Evolutionary conservation across 2,888 invertebrate genomes (phyloP).

Genomic region (Drosophila emarginata): DNA sequence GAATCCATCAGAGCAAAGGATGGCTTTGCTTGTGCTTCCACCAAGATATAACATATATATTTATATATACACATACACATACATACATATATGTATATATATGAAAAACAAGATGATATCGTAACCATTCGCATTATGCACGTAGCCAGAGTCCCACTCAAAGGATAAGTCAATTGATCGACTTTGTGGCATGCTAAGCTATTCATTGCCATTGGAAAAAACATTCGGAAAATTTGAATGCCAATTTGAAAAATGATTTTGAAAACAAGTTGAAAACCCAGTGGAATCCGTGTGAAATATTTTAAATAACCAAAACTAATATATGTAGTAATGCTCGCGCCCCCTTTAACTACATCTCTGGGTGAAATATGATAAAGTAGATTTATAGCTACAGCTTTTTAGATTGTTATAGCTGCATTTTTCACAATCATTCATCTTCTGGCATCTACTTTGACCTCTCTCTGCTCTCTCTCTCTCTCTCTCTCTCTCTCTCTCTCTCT

Average conservation of each 20-base stretch:
- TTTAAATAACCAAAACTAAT: no score
- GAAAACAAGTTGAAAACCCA: no score
- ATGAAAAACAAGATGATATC: constrained; percentile 45
- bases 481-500: neutral
- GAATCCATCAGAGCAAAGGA: constrained; percentile 12
- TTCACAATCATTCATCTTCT: constrained; percentile 4
- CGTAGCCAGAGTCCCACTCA: neutral
- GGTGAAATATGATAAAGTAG: neutral
- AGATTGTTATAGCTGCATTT: constrained; percentile 1
- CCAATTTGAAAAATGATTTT: neutral
- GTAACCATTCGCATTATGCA: constrained; percentile 62
- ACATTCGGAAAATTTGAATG: neutral
- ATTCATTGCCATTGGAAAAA: no score
- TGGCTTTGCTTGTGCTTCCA: neutral
- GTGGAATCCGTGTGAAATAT: no score
- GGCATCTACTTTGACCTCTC: neutral
- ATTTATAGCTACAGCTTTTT: neutral
- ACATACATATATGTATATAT: neutral
- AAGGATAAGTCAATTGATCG: neutral
- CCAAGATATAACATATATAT: neutral
- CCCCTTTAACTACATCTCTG: neutral
- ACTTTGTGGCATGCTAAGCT: neutral
- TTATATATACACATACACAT: neutral
- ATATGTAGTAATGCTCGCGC: no score
- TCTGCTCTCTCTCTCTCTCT: neutral